Evolutionary conservation across 2,888 invertebrate species (phyloP).

Genomic region (Odiellus spinosus): DNA sequence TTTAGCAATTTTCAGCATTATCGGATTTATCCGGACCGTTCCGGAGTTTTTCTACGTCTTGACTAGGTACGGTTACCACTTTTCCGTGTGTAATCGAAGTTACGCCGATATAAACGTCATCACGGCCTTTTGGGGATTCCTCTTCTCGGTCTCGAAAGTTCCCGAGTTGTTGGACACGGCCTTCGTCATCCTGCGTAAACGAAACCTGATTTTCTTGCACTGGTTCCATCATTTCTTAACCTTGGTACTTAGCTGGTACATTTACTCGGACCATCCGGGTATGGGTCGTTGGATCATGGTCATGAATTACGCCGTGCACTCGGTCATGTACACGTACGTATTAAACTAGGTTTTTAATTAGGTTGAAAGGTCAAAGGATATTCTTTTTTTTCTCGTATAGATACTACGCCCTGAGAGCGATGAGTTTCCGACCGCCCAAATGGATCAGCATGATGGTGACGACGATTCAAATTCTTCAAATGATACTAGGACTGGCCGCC

Average conservation of each 20-base stretch:
- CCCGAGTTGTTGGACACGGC: slow-evolving; percentile 86
- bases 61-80: slow-evolving; percentile 74
- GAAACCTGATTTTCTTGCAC: slow-evolving; percentile 81
- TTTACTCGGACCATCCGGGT: slow-evolving; percentile 36
- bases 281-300: slow-evolving; percentile 69
- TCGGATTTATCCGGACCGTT: slow-evolving; percentile 64
- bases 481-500: slow-evolving; percentile 54
- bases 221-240: slow-evolving; percentile 97
- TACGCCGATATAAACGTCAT: slow-evolving; percentile 81
- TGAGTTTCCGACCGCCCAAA: slow-evolving; percentile 62
- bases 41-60: slow-evolving; percentile 82
- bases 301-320: slow-evolving; percentile 83
- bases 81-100: slow-evolving; percentile 87
- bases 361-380: too few relatives aligned
- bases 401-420: slow-evolving; percentile 73
- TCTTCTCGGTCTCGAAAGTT: slow-evolving; percentile 90
- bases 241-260: slow-evolving; percentile 81
- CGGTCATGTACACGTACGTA: slow-evolving; percentile 80
- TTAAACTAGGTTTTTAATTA: too few relatives aligned
- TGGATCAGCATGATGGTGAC: slow-evolving; percentile 75
- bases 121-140: slow-evolving; percentile 91
- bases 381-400: too few relatives aligned
- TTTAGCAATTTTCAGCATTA: slow-evolving; percentile 82
- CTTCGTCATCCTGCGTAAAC: slow-evolving; percentile 73
- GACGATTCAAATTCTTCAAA: slow-evolving; percentile 71